phyloP scores from a whole-genome alignment of 1,140 invertebrate species.

The Cydia splendana region DNA sequence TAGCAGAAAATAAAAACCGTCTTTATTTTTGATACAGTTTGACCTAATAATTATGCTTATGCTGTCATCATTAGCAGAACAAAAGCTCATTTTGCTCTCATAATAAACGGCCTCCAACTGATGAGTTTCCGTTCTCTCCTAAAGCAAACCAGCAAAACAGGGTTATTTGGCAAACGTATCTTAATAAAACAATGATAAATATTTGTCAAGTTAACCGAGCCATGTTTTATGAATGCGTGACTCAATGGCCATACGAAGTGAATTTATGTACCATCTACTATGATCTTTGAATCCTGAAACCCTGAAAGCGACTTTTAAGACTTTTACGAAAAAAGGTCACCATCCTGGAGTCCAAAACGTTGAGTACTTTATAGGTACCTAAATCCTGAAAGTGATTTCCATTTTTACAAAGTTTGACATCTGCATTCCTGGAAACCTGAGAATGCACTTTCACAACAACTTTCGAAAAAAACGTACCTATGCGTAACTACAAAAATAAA shows the following conservation, averaged over 20 bases:
- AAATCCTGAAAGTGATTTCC: neutral
- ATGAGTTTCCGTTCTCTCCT: constrained; percentile 6
- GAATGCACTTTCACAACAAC: neutral
- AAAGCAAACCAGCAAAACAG: neutral
- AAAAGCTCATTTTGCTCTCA: constrained; percentile 9
- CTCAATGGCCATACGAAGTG: too few species aligned
- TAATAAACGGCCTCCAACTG: constrained; percentile 8
- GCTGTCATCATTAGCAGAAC: constrained; percentile 9
- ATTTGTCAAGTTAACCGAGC: neutral
- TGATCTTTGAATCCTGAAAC: too few species aligned
- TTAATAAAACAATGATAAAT: neutral
- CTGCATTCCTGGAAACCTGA: neutral
- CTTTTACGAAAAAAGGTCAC: too few species aligned
- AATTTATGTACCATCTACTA: too few species aligned
- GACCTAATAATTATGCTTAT: neutral
- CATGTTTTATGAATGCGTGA: neutral
- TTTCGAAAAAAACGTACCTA: too few species aligned
- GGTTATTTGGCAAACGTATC: neutral
- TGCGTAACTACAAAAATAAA: too few species aligned
- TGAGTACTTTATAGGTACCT: neutral
- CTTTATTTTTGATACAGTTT: neutral
- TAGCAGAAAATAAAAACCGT: neutral
- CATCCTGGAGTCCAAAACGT: neutral
- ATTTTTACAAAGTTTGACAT: neutral
- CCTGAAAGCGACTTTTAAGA: too few species aligned